A percentile compares a stretch with the other conserved stretches of the same genome.
Conservation (phyloP, 2,797 vertebrate species). For the Syndactyla subalaris region DNA sequence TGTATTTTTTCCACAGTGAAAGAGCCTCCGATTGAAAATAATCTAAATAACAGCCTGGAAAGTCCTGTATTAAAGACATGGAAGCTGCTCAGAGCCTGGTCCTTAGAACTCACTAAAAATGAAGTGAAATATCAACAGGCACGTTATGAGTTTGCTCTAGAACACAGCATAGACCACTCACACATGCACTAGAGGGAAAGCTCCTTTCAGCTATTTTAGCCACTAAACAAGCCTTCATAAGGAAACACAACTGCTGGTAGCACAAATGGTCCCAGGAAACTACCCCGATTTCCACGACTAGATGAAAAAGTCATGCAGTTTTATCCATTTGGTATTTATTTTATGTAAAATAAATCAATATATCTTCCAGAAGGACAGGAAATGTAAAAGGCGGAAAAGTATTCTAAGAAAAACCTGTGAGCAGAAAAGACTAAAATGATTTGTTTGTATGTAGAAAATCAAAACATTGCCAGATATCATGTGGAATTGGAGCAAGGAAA, state of each 20-base stretch:
- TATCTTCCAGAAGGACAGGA: not conserved
- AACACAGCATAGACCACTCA: not conserved
- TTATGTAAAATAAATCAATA: not conserved
- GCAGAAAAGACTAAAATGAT: not conserved
- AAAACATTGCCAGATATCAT: not conserved
- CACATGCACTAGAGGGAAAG: not conserved
- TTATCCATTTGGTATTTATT: not conserved
- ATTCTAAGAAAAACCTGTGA: not conserved
- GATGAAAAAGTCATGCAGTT: not conserved
- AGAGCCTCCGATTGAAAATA: not conserved
- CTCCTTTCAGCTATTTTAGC: not conserved
- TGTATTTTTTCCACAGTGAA: not conserved
- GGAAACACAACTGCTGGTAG: not conserved
- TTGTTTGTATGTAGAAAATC: not conserved
- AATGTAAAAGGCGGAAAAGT: not conserved
- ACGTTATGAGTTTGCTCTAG: not conserved
- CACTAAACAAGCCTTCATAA: not conserved
- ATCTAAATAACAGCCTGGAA: not conserved
- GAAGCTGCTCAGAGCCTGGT: not conserved
- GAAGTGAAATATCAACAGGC: not conserved
- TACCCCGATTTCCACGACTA: not conserved
- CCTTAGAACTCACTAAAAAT: not conserved
- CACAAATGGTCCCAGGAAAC: not conserved
- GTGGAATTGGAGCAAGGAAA: not conserved
- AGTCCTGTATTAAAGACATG: not conserved